These are phyloP conservation scores for Pachyrhynchus sulphureomaculatus DNA, from an alignment of 1,140 invertebrate genomes.

Conservation along the genomic window DNA sequence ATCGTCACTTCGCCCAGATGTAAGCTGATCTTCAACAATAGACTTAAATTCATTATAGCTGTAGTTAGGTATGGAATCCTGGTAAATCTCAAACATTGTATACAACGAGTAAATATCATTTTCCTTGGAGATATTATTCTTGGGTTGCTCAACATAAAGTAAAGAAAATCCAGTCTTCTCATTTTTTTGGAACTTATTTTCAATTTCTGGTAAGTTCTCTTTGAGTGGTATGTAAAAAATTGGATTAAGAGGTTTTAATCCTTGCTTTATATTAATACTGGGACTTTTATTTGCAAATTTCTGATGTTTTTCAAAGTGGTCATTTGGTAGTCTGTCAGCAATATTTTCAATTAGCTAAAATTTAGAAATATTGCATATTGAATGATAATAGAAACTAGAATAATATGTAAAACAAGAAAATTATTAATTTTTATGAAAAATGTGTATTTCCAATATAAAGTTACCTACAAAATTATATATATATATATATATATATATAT, in stretches of 20 bases:
- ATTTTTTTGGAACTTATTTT: conserved; percentile 19
- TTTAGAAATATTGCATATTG: neutral
- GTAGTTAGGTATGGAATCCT: conserved; percentile 29
- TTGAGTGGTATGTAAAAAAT: conserved; percentile 37
- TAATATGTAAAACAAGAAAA: too few relatives aligned
- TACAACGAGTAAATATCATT: conserved; percentile 24
- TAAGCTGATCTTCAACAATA: conserved; percentile 32
- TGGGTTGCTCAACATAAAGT: conserved; percentile 23
- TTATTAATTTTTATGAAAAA: too few relatives aligned
- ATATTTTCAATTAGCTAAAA: conserved; percentile 34
- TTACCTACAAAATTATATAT: neutral
- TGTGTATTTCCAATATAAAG: too few relatives aligned
- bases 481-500: too few relatives aligned
- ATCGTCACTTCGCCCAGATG: conserved; percentile 64
- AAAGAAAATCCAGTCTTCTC: conserved; percentile 29
- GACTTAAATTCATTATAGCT: conserved; percentile 34
- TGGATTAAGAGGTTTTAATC: conserved; percentile 22
- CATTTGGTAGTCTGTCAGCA: conserved; percentile 28
- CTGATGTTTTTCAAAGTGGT: conserved; percentile 23
- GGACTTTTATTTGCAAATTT: neutral
- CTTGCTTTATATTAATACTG: conserved; percentile 14
- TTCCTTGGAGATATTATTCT: neutral
- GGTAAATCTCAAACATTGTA: conserved; percentile 36
- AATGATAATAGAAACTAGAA: neutral
- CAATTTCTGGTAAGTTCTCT: conserved; percentile 35